phyloP scores from a whole-genome alignment of 2,888 invertebrate species.

The Tipula vernalis region DNA sequence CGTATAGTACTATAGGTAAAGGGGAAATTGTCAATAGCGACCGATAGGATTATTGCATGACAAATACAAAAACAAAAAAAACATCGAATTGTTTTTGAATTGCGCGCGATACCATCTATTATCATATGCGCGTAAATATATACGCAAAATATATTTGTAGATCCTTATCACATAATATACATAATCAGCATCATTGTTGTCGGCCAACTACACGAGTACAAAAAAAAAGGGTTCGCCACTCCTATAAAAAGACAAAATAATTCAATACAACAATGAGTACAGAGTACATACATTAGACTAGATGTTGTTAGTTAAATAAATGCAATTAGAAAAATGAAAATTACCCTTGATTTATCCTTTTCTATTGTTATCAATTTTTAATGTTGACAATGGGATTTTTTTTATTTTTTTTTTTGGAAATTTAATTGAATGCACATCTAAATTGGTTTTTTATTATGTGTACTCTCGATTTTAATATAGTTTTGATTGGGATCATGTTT shows the following conservation, averaged over 20 bases:
- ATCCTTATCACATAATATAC: neutral
- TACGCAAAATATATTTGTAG: neutral
- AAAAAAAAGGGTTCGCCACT: neutral
- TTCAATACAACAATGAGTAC: neutral
- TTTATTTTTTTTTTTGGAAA: neutral
- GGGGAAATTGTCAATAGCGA: neutral
- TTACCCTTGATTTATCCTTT: slow-evolving; percentile 4
- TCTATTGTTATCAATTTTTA: neutral
- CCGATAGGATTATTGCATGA: neutral
- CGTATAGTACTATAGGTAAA: neutral
- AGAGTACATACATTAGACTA: neutral
- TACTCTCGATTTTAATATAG: neutral
- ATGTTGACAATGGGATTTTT: neutral
- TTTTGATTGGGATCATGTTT: neutral
- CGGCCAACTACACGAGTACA: neutral
- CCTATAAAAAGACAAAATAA: neutral
- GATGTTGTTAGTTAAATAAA: neutral
- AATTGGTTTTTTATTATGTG: neutral
- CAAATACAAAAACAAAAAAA: neutral
- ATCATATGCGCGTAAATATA: neutral
- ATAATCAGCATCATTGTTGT: neutral
- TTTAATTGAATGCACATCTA: neutral
- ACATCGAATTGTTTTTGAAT: neutral
- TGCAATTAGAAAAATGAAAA: neutral
- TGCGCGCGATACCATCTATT: neutral